phyloP scores from a whole-genome alignment of 2,113 vertebrate genomes.

The Campylomormyrus tamandua region DNA sequence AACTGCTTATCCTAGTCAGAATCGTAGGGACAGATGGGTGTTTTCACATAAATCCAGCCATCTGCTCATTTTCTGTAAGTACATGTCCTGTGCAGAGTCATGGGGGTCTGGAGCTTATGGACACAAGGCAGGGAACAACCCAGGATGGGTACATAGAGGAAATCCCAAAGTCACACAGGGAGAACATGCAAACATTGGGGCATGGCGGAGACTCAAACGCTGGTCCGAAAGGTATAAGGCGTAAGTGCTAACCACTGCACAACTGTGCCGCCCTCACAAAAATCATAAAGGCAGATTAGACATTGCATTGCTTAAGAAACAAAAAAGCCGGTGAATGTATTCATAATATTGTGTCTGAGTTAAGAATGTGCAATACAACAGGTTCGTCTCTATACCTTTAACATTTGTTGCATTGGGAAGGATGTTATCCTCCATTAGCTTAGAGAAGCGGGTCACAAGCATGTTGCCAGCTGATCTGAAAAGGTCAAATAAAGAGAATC shows the following conservation, averaged over 20 bases:
- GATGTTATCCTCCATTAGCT: conserved; percentile 70
- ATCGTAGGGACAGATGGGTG: not conserved
- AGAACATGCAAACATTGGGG: not conserved
- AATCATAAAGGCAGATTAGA: not conserved
- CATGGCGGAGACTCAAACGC: not conserved
- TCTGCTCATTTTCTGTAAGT: not conserved
- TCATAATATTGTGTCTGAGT: not conserved
- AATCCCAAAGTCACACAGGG: too few relatives aligned
- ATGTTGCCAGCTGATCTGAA: conserved; percentile 55
- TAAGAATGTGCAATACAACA: not conserved
- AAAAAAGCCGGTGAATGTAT: not conserved
- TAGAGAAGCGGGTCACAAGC: conserved; percentile 67
- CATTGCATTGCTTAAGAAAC: not conserved
- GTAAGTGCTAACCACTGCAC: not conserved
- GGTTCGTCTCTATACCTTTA: conserved; percentile 57
- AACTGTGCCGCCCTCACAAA: not conserved
- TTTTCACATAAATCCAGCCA: not conserved
- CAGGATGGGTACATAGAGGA: not conserved
- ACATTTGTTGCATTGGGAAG: conserved; percentile 63
- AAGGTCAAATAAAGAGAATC: conserved; percentile 23
- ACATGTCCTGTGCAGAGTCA: not conserved
- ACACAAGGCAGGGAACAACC: not conserved
- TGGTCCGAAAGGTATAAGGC: not conserved
- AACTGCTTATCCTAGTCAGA: not conserved
- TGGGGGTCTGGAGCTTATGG: not conserved